Evolutionary conservation across 2,888 invertebrate species (phyloP).

Genomic region (Amiota mariae): DNA sequence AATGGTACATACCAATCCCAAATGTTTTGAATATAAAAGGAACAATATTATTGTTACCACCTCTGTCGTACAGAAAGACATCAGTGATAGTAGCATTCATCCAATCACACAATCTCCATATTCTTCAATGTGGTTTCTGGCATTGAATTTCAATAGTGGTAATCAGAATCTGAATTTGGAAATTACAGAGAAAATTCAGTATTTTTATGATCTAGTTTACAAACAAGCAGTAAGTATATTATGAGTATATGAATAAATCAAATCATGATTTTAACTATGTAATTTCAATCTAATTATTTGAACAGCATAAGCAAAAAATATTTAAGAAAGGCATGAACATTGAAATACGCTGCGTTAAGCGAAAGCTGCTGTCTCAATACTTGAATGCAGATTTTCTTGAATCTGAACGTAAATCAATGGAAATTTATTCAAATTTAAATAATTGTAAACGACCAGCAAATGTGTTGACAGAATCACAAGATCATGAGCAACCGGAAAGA

Average conservation of each 20-base stretch:
- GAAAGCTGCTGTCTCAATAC: constrained; percentile 82
- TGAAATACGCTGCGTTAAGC: constrained; percentile 89
- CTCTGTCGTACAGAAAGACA: too few relatives aligned
- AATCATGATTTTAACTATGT: too few relatives aligned
- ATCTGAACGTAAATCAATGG: constrained; percentile 75
- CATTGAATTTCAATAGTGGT: constrained; percentile 87
- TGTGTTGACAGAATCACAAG: too few relatives aligned
- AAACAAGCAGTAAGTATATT: too few relatives aligned
- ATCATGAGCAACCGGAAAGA: too few relatives aligned
- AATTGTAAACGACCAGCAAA: too few relatives aligned
- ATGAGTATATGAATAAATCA: too few relatives aligned
- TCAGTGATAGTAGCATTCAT: not conserved
- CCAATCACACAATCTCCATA: constrained; percentile 68
- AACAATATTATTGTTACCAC: not conserved
- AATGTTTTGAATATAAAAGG: constrained; percentile 77
- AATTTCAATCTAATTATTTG: constrained; percentile 85
- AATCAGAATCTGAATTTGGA: constrained; percentile 81
- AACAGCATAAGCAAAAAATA: constrained; percentile 74
- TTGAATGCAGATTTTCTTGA: constrained; percentile 79
- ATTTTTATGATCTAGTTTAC: constrained; percentile 48
- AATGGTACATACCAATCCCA: constrained; percentile 87
- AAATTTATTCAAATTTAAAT: too few relatives aligned
- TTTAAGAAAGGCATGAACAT: constrained; percentile 82
- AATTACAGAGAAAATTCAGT: constrained; percentile 89
- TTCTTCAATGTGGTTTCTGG: constrained; percentile 95